Base-by-base conservation (phyloP, 2,113 vertebrate species). In the Lagenorhynchus albirostris region DNA sequence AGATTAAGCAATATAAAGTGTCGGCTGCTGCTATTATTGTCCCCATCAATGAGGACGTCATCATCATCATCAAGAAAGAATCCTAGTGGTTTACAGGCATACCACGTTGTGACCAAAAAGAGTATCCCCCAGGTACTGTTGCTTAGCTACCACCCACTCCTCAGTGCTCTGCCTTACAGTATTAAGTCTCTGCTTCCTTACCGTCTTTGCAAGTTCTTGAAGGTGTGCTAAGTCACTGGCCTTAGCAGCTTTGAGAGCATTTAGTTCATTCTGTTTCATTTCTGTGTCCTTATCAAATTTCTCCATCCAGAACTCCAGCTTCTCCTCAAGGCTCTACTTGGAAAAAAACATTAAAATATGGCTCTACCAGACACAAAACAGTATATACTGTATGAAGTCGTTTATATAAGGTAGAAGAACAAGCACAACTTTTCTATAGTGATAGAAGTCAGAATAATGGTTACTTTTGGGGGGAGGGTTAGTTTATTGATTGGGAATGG, bases 251-350 rank as follows among this genome's bases (percentile, higher is more conserved):
- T 98, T 99, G 23, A 99, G 92, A 74, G 96, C 44, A 53, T 98
- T 98, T 58, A 99, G 96, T 92, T 99, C 98, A 73, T 98, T 89
- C 0, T 99, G 99, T 95, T 99, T 99, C 73, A 97, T 97, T 3
- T 99, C 97, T 1, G 97, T 98, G 91, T 99, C 99, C 4, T 98
- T 99, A 82, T 99, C 98, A 47, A 99, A 99, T 63, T 99, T 99
- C 81, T 99, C 99, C 97, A 99, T 98, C 99, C 99, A 99, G 88
- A 98, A 98, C 60, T 99, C 99, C 81, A 99, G 95, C 96, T 98
- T 98, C 94, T 99, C 99, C 82, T 98, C 98, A 88, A 99, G 96
- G 58, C 92, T 97, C 99, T 99, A 89, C 76, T 80, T 9, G 21
- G 86, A 90, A 93, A 91, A 97, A 21, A 53, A 21, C 29, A 95